Evolutionary conservation across 2,888 invertebrate species (phyloP), one percentile per base, ranked within the genome.

Genomic region (Oxyteleia sp.): DNA sequence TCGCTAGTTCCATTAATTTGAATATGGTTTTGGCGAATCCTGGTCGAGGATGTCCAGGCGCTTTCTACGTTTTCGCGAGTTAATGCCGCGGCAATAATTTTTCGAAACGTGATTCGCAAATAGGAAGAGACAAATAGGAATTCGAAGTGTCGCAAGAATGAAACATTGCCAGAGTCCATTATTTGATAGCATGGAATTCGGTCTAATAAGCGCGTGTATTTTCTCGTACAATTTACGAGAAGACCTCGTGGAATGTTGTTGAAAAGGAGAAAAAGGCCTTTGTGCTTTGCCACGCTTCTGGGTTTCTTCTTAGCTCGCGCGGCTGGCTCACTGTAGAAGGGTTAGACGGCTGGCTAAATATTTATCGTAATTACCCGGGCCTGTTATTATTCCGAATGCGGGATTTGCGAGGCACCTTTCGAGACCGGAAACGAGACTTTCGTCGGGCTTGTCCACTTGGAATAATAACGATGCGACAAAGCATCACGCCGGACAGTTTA

Each of bases 261-360:
- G 57, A 64, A 79, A 59, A 64, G 29, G 47, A 59, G 64, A 72
- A 79, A 69, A 69, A 55, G n/a, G 16, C 59, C 20, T 79, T 63
- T 63, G 72, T 85, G 61, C 38, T 47, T 57, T 57, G 80, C 82
- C 76, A 76, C 80, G 64, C 84, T 84, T 82, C 78, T 71, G 61
- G 55, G 47, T 26, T 29, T 53, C 87, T 88, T 87, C 88, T 91
- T 89, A 89, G 86, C 88, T 89, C 91, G 90, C 91, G 91, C 90
- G 91, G 88, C 89, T 89, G 89, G 84, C 85, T 86, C 86, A 81
- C 84, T 83, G 87, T 84, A 88, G 88, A 93, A 92, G 92, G 92
- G 92, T 92, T 92, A 88, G 89, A 86, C 93, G 92, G 93, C 93
- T 92, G 93, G 91, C 86, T 89, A 93, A 93, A 93, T 93, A 93